These are phyloP conservation scores for Phyllotreta striolata DNA, from an alignment of 2,888 invertebrate genomes.

Conservation along the genomic window DNA sequence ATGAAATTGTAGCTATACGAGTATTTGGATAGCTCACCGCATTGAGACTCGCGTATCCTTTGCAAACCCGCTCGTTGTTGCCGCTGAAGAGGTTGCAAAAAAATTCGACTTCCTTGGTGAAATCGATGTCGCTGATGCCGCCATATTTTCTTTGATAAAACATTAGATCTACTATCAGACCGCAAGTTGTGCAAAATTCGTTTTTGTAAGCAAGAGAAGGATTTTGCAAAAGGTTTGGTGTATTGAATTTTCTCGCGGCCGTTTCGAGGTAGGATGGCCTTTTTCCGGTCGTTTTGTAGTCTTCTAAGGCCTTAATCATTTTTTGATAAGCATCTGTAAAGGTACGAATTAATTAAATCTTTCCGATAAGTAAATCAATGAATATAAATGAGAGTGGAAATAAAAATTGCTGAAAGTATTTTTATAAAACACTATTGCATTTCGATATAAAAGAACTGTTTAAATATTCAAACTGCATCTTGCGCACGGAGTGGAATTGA, in stretches of 20 bases:
- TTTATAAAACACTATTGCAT: too few relatives aligned
- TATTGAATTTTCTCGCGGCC: conserved; percentile 36
- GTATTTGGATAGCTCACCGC: conserved; percentile 36
- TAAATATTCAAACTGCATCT: too few relatives aligned
- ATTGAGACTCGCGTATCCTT: conserved; percentile 37
- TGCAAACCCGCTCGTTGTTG: conserved; percentile 43
- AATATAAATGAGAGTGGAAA: too few relatives aligned
- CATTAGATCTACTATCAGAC: conserved; percentile 29
- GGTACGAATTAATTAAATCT: background rate
- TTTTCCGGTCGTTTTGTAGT: conserved; percentile 42
- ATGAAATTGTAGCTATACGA: background rate
- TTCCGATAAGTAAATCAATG: background rate
- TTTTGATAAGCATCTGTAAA: conserved; percentile 27
- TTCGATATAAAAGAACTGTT: too few relatives aligned
- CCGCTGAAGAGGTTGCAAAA: conserved; percentile 38
- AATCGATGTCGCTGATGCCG: conserved; percentile 8
- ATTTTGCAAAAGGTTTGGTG: conserved; percentile 39
- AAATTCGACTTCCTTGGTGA: conserved; percentile 33
- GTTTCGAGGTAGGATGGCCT: conserved; percentile 40
- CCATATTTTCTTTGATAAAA: conserved; percentile 35
- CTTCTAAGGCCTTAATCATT: conserved; percentile 34
- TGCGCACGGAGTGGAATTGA: too few relatives aligned
- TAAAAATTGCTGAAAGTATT: too few relatives aligned
- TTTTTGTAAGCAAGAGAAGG: conserved; percentile 24
- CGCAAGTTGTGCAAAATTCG: conserved; percentile 37